Base-by-base conservation (phyloP, 2,113 vertebrate species). In the Psittacus erithacus region DNA sequence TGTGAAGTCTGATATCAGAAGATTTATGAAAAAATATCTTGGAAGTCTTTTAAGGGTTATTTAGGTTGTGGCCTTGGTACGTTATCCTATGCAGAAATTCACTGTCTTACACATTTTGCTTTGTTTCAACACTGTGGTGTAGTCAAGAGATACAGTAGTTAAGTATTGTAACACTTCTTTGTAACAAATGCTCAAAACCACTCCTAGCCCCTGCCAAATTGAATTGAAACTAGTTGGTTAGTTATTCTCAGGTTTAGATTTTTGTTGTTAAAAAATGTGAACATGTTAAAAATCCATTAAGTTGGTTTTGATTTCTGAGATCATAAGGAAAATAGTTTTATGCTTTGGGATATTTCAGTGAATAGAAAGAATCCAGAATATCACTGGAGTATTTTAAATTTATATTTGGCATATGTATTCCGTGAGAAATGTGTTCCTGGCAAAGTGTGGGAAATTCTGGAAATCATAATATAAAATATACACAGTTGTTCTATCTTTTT, bases 401-500 rank as follows among this genome's bases (percentile, higher is more conserved):
- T 6, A 94, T 81, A 88, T 83, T 83, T 55, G 46, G 65, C 14
- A 1, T 85, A 25, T 78, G 9, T 84, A 79, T 93, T 94, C 53
- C 86, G 1, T 81, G 75, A 75, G 63, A 50, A 93, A 62, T 69
- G n/a, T 86, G 35, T 91, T 71, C 81, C 90, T 96, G 73, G 31
- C 69, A 62, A 95, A 93, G 39, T 39, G 82, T 73, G 75, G 93
- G 86, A 96, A 95, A 96, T 94, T 79, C 60, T 77, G 43, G 29
- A 63, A 95, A 92, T 96, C n/a, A 71, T 70, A 93, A 60, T 92
- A 96, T 67, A 89, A 92, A 82, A 91, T 91, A 43, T 16, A 23
- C 43, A 53, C 92, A 74, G 46, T 86, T 94, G 47, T 86, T 95
- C 82, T 50, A 13, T 95, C 77, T 94, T 93, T 97, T 95, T 89